Evolutionary conservation across 1,140 invertebrate genomes (phyloP).

Genomic region (Neodiprion fabricii): DNA sequence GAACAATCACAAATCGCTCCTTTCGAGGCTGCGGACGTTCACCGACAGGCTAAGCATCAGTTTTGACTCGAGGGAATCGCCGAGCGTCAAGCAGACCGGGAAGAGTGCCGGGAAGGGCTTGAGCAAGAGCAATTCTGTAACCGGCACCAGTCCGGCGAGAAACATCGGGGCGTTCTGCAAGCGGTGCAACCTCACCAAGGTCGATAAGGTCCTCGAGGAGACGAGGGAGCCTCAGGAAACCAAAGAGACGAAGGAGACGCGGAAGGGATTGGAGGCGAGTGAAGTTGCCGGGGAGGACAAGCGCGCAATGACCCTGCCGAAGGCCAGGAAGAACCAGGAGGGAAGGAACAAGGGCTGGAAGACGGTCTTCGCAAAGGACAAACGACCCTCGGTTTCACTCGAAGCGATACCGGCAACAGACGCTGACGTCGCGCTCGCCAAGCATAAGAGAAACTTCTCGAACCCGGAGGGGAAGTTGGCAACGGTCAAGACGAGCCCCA

Average conservation of each 20-base stretch:
- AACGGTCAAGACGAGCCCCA: slow-evolving; percentile 26
- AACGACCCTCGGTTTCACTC: slow-evolving; percentile 52
- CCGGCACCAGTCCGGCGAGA: slow-evolving; percentile 19
- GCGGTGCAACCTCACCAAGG: slow-evolving; percentile 47
- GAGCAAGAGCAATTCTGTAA: slow-evolving; percentile 49
- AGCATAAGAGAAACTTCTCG: slow-evolving; percentile 50
- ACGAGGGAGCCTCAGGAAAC: slow-evolving; percentile 7
- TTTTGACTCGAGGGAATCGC: slow-evolving; percentile 53
- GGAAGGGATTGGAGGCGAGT: not conserved
- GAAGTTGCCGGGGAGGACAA: slow-evolving; percentile 36
- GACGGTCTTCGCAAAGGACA: slow-evolving; percentile 56
- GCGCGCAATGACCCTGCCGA: slow-evolving; percentile 54
- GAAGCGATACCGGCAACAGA: slow-evolving; percentile 45
- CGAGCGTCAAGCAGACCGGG: slow-evolving; percentile 38
- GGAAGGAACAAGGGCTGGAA: slow-evolving; percentile 53
- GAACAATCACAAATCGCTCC: slow-evolving; percentile 52
- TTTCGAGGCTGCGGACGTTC: slow-evolving; percentile 51
- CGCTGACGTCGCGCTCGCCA: slow-evolving; percentile 26
- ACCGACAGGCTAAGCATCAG: slow-evolving; percentile 55
- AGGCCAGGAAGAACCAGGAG: slow-evolving; percentile 48
- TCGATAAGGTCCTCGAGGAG: slow-evolving; percentile 29
- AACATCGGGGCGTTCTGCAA: slow-evolving; percentile 44
- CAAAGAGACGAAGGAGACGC: not conserved
- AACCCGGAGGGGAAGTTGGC: slow-evolving; percentile 51
- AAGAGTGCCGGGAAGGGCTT: slow-evolving; percentile 35